Evolutionary conservation across 2,888 invertebrate species (phyloP), one percentile per base, ranked within the genome.

Genomic region (Trachelus stipa): DNA sequence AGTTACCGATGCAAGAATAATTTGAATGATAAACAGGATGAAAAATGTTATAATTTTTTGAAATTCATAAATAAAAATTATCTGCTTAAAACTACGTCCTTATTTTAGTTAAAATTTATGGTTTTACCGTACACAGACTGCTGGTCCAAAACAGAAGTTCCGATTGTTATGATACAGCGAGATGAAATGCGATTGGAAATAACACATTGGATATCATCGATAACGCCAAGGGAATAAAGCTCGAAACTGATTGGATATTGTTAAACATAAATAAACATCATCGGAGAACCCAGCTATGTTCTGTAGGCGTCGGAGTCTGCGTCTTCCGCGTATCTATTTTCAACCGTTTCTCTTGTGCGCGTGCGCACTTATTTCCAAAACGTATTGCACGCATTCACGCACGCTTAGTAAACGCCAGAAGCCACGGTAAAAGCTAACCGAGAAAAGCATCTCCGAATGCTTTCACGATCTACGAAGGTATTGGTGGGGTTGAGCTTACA

Each of bases 261-360:
- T 71, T 71, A 23, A 71, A 68, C 75, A 77, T 80, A 80, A 80
- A 80, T 80, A 80, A 80, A 80, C 77, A 80, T 30, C 12, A 11
- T 68, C 40, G 74, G 79, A 77, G 79, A 81, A 81, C 79, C 77
- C 76, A 76, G 77, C 79, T 69, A 73, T 76, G 73, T 71, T 71
- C 71, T 71, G 31, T 31, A 71, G 31, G 9, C 31, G 78, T 78
- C 56, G 56, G 56, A 56, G 77, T 71, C 77, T 75, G 78, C 79
- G 81, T 80, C 83, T 84, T 85, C 85, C 84, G 84, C 82, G 81
- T 85, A 81, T 82, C 84, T 85, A 84, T 84, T 85, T 85, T 83
- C 75, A 81, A 79, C 76, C 74, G 69, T 40, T 77, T 73, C 69
- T 56, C 35, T 73, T 34, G 76, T 76, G 77, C 76, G 78, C 73